phyloP scores from a whole-genome alignment of 2,113 vertebrate genomes.

The Hyla sarda region DNA sequence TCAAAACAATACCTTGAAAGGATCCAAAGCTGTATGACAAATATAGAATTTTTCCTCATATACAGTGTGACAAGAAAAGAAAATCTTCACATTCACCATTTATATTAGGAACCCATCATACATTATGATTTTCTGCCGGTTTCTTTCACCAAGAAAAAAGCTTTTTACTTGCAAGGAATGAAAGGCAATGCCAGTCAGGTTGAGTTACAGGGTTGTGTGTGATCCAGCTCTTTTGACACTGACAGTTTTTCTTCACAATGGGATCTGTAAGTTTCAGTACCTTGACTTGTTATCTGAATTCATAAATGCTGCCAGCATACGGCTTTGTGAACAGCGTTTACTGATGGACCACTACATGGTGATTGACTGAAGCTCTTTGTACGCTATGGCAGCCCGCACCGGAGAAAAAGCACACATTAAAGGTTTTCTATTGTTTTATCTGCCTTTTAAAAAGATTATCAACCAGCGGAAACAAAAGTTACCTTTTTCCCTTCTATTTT shows the following conservation, averaged over 20 bases:
- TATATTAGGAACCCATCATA: neutral
- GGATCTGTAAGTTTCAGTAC: conserved; percentile 48
- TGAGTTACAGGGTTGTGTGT: conserved; percentile 37
- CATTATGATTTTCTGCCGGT: neutral
- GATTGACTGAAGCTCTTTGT: conserved; percentile 52
- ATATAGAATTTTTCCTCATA: neutral
- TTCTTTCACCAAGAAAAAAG: conserved; percentile 1
- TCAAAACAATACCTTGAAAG: neutral
- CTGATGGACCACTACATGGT: conserved; percentile 35
- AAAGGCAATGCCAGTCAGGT: neutral
- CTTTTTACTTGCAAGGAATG: neutral
- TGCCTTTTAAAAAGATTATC: conserved; percentile 32
- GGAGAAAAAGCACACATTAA: conserved; percentile 45
- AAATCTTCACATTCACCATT: neutral
- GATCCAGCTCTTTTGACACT: conserved; percentile 47
- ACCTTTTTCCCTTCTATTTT: conserved; percentile 53
- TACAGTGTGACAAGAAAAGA: neutral
- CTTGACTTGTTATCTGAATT: conserved; percentile 53
- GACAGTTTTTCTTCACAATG: conserved; percentile 52
- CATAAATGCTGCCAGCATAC: conserved; percentile 45
- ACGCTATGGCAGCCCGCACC: conserved; percentile 3
- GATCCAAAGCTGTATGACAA: neutral
- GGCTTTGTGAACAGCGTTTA: conserved; percentile 51
- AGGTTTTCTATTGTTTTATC: conserved; percentile 32
- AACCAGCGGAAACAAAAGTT: conserved; percentile 32